Evolutionary conservation across 2,797 vertebrate species (phyloP).

Genomic region (Triplophysa bombifrons): DNA sequence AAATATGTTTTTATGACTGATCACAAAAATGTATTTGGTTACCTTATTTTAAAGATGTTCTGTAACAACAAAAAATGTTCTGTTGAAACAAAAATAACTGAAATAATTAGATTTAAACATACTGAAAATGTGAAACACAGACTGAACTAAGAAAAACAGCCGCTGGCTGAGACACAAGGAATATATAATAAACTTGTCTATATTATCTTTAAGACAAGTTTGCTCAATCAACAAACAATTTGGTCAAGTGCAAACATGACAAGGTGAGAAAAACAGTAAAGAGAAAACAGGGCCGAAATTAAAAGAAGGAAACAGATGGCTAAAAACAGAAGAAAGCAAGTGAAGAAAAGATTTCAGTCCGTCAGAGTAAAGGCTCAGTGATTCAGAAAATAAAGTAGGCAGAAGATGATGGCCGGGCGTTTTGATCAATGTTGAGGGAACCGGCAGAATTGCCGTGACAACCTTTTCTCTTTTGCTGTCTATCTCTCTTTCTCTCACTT

Average conservation of each 20-base stretch:
- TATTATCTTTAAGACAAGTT: constrained; percentile 3
- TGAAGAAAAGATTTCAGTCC: constrained; percentile 36
- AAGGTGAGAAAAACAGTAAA: constrained; percentile 29
- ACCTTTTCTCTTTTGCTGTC: constrained; percentile 49
- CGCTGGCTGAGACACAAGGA: not conserved
- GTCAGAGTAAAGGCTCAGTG: constrained; percentile 57
- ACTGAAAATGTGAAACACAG: not conserved
- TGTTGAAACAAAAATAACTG: not conserved
- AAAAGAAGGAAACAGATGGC: constrained; percentile 22
- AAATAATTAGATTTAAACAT: not conserved
- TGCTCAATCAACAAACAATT: constrained; percentile 56
- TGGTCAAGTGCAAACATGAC: constrained; percentile 11
- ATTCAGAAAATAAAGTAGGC: constrained; percentile 64
- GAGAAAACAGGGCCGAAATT: not conserved
- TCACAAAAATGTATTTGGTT: too few species aligned
- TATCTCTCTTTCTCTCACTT: constrained; percentile 12
- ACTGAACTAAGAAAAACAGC: not conserved
- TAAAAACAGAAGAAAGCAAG: constrained; percentile 22
- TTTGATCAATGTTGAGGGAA: constrained; percentile 65
- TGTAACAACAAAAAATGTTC: not conserved
- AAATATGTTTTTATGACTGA: not conserved
- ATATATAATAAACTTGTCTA: not conserved
- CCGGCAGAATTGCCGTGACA: constrained; percentile 58
- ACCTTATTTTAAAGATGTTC: too few species aligned
- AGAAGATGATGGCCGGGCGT: constrained; percentile 60